Conservation (phyloP, 30 jellyfish, hydroid and myxozoan species). For the Cassiopea xamachana region DNA sequence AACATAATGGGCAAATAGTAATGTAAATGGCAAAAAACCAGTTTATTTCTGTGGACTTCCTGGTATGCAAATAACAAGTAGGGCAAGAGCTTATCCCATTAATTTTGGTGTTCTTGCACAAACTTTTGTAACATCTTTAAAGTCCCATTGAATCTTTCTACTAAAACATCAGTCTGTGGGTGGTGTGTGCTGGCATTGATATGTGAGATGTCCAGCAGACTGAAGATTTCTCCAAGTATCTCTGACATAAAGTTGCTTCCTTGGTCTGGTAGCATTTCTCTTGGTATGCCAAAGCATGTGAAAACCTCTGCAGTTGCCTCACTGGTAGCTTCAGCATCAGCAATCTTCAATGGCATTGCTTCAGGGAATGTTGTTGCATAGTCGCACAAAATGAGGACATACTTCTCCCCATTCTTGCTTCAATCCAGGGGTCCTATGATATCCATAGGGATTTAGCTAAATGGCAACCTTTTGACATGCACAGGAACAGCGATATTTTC, state of each 20-base stretch:
- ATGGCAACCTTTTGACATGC: conserved; percentile 28
- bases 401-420: background rate
- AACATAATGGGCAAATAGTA: conserved; percentile 38
- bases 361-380: conserved; percentile 56
- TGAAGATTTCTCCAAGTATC: conserved; percentile 16
- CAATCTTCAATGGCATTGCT: conserved; percentile 27
- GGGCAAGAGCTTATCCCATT: conserved; percentile 30
- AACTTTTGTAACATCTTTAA: conserved; percentile 14
- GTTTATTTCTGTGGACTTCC: conserved; percentile 32
- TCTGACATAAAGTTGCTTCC: conserved; percentile 36
- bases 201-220: background rate
- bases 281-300: conserved; percentile 31
- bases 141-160: conserved; percentile 39
- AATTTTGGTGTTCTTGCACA: background rate
- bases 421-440: conserved; percentile 20
- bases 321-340: conserved; percentile 23
- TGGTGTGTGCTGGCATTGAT: conserved; percentile 42
- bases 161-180: conserved; percentile 37
- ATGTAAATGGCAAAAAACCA: conserved; percentile 56
- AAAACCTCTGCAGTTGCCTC: conserved; percentile 37
- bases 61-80: conserved; percentile 39
- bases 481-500: conserved; percentile 7
- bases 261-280: conserved; percentile 30
- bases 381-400: background rate
- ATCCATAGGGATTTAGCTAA: conserved; percentile 34